Conservation (phyloP, 2,113 vertebrate genomes). For the Aphyosemion australe region DNA sequence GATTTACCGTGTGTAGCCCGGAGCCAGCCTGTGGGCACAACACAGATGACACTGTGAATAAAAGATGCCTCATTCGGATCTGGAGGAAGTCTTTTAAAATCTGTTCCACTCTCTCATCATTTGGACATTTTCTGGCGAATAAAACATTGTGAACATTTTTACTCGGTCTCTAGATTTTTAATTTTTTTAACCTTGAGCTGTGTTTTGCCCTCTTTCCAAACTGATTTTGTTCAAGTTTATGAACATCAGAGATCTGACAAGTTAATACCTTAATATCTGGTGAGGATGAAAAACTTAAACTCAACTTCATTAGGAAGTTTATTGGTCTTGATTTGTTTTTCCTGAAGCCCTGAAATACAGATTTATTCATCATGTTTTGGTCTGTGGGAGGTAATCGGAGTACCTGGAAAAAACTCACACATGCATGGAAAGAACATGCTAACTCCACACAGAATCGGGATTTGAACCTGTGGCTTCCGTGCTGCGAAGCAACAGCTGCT, state of each 20-base stretch:
- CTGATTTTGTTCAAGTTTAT: not conserved
- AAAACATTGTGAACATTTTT: conserved; percentile 9
- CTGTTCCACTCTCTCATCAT: conserved; percentile 4
- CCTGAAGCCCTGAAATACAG: not conserved
- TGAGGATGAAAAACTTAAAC: not conserved
- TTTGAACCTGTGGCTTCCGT: no score
- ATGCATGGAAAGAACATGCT: no score
- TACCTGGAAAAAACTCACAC: no score
- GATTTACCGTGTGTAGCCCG: conserved; percentile 42
- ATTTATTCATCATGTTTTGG: conserved; percentile 16
- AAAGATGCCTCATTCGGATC: conserved; percentile 30
- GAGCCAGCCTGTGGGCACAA: conserved; percentile 45
- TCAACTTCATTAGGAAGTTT: not conserved
- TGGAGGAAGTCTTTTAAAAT: conserved; percentile 33
- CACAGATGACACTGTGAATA: conserved; percentile 29
- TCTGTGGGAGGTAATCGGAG: no score
- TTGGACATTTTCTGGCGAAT: conserved; percentile 9
- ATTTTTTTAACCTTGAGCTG: not conserved
- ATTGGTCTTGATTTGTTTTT: no score
- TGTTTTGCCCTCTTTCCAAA: conserved; percentile 6
- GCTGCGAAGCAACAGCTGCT: no score
- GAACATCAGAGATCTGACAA: not conserved
- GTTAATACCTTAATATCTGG: not conserved
- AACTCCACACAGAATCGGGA: no score
- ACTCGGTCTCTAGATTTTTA: not conserved